Base-by-base conservation (phyloP, 2,888 invertebrate species). In the Leptopilina myrica region DNA sequence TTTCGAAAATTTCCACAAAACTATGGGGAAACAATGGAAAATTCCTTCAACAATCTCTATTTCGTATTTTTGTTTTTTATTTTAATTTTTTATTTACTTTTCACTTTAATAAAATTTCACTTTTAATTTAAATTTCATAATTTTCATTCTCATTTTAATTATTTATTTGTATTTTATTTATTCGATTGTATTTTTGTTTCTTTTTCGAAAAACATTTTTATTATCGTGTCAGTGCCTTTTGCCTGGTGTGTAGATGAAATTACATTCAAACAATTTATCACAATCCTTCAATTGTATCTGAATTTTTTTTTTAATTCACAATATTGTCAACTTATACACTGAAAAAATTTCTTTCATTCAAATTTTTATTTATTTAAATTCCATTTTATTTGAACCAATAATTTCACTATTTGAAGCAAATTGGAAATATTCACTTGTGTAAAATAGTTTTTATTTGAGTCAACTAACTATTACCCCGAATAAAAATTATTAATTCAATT, bases 241-340 rank as follows among this genome's bases (percentile, higher is more conserved):
- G 62, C 62, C 62, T 62, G 62, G 62, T 62, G 20, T 15, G 20
- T 62, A 5, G 8, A 62, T 20, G 4, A 62, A 62, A 62, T 62
- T 8, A 20, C 20, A 9, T 7, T 8, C 53, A 3, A 14, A 33
- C 8, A 73, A 26, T 33, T 33, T 33, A 9, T 49, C 26, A 33
- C 49, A 69, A 69, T 69, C 53, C 69, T 26, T 69, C 26, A 20
- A 15, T 20, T 67, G 11, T 49, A 49, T 59, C 59, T 69, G n/a
- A 14, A 3, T 69, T 53, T 69, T 20, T 69, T 20, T 20, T 69
- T 69, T 26, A 56, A 56, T 56, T 12, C 33, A 26, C 56, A 73
- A 73, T 56, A 73, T 53, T 69, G 69, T 69, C 12, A 26, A 11
- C 14, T 53, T 56, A 8, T 11, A 5, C 20, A 12, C 8, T 33